Conservation (phyloP, 2,888 invertebrate genomes). For the Choreutis nemorana region DNA sequence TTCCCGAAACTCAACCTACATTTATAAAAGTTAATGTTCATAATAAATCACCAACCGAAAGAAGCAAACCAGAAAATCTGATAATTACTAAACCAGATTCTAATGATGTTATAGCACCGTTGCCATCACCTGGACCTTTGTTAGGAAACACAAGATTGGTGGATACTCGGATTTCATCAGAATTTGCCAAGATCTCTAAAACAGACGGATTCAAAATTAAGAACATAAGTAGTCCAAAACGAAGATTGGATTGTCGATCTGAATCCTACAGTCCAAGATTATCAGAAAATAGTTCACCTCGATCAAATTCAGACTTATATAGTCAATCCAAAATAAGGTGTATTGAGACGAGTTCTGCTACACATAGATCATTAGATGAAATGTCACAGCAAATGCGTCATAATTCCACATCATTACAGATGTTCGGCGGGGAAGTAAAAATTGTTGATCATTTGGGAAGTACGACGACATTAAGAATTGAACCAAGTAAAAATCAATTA, state of each 20-base stretch:
- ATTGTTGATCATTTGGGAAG: conserved; percentile 75
- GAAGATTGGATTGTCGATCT: conserved; percentile 42
- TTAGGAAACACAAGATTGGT: conserved; percentile 84
- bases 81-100: conserved; percentile 55
- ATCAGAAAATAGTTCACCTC: conserved; percentile 46
- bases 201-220: conserved; percentile 39
- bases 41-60: conserved; percentile 38
- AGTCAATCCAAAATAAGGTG: conserved; percentile 59
- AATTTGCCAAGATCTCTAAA: conserved; percentile 53
- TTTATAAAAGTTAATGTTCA: conserved; percentile 33
- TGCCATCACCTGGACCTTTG: conserved; percentile 84
- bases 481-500: conserved; percentile 66
- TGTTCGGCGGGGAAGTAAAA: conserved; percentile 83
- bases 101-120: conserved; percentile 66
- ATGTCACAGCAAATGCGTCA: conserved; percentile 65
- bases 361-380: conserved; percentile 65
- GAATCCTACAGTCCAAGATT: conserved; percentile 48
- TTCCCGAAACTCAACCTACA: conserved; percentile 60
- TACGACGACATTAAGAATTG: conserved; percentile 74
- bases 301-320: conserved; percentile 45
- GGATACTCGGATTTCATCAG: conserved; percentile 62
- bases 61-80: conserved; percentile 64
- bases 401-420: conserved; percentile 64
- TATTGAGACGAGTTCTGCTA: conserved; percentile 50
- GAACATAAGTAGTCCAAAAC: conserved; percentile 41